Percentiles rank a stretch among this genome's conserved stretches.
phyloP scores from a whole-genome alignment of 2,113 vertebrate species.

The Cebus imitator region DNA sequence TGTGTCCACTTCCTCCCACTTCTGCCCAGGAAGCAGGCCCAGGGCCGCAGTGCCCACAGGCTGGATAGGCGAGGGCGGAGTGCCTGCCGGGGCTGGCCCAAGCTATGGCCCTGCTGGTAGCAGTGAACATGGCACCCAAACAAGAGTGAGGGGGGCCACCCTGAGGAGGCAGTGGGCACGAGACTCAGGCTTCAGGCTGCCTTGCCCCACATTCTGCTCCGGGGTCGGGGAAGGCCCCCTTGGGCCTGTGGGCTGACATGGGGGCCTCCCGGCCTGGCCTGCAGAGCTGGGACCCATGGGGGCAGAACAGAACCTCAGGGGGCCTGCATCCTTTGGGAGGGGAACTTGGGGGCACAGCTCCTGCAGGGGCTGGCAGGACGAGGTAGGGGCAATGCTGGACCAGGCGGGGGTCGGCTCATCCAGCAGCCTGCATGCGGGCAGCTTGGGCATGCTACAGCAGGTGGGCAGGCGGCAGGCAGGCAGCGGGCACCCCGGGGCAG shows the following conservation, averaged over 20 bases:
- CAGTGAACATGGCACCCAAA: not conserved
- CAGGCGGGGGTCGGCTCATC: not conserved
- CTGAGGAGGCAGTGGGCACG: not conserved
- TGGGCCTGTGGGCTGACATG: not conserved
- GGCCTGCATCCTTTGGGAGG: not conserved
- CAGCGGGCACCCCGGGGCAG: conserved; percentile 76
- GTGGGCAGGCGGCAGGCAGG: conserved; percentile 77
- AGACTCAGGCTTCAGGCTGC: not conserved
- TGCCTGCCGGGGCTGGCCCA: not conserved
- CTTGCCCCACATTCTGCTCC: not conserved
- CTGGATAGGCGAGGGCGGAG: not conserved
- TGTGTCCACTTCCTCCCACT: not conserved
- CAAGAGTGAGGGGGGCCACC: not conserved
- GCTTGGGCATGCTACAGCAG: conserved; percentile 77
- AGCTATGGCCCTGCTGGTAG: not conserved
- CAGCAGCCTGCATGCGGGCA: conserved; percentile 76
- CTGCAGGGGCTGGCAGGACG: not conserved
- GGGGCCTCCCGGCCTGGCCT: not conserved
- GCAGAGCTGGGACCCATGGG: not conserved
- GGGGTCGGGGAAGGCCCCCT: not conserved
- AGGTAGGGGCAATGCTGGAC: not conserved
- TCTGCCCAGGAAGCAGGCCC: not conserved
- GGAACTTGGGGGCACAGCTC: not conserved
- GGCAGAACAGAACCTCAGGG: not conserved
- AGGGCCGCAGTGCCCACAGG: not conserved